Conservation (phyloP, 2,113 vertebrate genomes). For the Chauna torquata region DNA sequence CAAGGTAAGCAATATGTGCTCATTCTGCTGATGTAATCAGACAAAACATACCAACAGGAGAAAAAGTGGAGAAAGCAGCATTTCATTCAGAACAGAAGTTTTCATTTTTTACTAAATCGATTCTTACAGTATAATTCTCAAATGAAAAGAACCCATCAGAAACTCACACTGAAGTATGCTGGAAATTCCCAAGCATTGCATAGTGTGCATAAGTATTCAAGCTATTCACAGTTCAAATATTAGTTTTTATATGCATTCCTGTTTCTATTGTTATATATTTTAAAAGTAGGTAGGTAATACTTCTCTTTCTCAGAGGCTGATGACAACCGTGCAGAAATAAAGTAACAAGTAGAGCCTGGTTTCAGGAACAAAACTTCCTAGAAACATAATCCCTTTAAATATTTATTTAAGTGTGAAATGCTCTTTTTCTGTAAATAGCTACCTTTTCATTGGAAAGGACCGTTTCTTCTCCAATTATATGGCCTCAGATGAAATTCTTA, state of each 20-base stretch:
- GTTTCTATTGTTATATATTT: background rate
- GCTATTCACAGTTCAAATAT: background rate
- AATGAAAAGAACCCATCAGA: background rate
- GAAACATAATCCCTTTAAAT: background rate
- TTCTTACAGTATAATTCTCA: background rate
- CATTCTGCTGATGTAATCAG: background rate
- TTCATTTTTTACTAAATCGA: background rate
- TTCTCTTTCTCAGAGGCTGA: background rate
- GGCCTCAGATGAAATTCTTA: background rate
- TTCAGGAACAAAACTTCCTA: background rate
- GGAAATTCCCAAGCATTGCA: background rate
- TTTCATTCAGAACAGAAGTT: background rate
- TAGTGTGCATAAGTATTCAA: background rate
- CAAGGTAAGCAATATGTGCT: background rate
- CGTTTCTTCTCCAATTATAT: background rate
- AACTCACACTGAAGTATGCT: background rate
- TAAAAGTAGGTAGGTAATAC: background rate
- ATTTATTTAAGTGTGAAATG: background rate
- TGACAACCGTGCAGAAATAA: background rate
- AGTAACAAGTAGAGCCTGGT: background rate
- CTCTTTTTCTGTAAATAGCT: background rate
- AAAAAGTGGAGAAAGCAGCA: background rate
- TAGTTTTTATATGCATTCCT: background rate
- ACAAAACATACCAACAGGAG: background rate
- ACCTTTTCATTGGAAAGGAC: background rate